phyloP scores from a whole-genome alignment of 1,140 invertebrate species.

The Zeugodacus cucurbitae region DNA sequence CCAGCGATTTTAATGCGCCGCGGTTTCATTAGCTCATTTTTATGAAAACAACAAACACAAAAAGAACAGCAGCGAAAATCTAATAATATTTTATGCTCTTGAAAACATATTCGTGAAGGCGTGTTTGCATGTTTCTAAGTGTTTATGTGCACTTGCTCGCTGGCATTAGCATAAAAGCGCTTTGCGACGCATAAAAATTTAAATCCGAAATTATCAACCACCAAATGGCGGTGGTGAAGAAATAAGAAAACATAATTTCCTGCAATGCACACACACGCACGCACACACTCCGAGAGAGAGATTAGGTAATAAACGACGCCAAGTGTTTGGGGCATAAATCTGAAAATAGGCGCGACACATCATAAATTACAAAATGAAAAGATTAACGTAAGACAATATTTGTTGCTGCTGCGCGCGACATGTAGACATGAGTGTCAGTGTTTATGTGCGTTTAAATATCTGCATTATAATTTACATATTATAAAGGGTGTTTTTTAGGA shows the following conservation, averaged over 20 bases:
- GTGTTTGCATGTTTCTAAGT: background rate
- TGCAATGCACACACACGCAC: background rate
- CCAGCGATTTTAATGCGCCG: background rate
- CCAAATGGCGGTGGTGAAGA: background rate
- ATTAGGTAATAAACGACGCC: background rate
- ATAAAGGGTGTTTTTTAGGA: too few relatives aligned
- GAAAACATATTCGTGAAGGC: background rate
- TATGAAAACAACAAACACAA: background rate
- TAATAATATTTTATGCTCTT: slow-evolving; percentile 10
- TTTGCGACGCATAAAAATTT: background rate
- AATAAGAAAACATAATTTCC: background rate
- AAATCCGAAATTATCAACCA: slow-evolving; percentile 14
- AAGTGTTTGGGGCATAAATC: slow-evolving; percentile 29
- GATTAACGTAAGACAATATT: background rate
- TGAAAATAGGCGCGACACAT: slow-evolving; percentile 16
- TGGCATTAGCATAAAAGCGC: slow-evolving; percentile 19
- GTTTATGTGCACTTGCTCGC: background rate
- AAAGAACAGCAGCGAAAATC: background rate
- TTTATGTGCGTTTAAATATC: too few relatives aligned
- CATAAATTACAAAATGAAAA: slow-evolving; percentile 15
- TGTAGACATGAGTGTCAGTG: too few relatives aligned
- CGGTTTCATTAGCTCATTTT: slow-evolving; percentile 24
- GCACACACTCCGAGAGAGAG: background rate
- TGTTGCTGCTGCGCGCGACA: too few relatives aligned
- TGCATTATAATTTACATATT: too few relatives aligned